A percentile compares a stretch with the other conserved stretches of the same genome.
phyloP scores from a whole-genome alignment of 2,113 vertebrate genomes.

The Phyllostomus hastatus region DNA sequence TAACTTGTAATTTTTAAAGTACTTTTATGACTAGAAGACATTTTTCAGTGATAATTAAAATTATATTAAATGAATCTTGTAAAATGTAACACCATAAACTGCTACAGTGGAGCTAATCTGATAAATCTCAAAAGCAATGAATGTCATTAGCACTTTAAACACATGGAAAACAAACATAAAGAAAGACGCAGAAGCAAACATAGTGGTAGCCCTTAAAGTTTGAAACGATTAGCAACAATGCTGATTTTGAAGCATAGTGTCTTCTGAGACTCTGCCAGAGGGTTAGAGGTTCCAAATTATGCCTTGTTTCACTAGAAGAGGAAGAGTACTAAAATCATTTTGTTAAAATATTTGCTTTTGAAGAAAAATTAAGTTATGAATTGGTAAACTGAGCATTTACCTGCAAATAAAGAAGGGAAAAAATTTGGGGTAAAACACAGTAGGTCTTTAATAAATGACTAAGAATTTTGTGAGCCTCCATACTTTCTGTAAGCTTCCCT shows the following conservation, averaged over 20 bases:
- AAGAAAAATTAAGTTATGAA: not conserved
- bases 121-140: slow-evolving; percentile 68
- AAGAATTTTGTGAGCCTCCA: not conserved
- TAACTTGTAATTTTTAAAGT: slow-evolving; percentile 61
- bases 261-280: not conserved
- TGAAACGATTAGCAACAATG: not conserved
- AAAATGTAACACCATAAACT: slow-evolving; percentile 67
- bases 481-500: not conserved
- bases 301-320: not conserved
- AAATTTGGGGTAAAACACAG: not conserved
- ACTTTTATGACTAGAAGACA: slow-evolving; percentile 60
- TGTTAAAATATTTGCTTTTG: slow-evolving; percentile 4
- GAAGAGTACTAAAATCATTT: not conserved
- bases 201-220: not conserved
- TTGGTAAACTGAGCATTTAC: not conserved
- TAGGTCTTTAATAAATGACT: not conserved
- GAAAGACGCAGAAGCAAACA: slow-evolving; percentile 23
- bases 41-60: slow-evolving; percentile 74
- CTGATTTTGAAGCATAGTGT: not conserved
- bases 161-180: slow-evolving; percentile 62
- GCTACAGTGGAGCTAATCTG: slow-evolving; percentile 54
- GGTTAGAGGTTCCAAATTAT: not conserved
- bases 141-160: slow-evolving; percentile 69
- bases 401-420: not conserved
- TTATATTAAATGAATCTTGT: slow-evolving; percentile 66